phyloP scores from a whole-genome alignment of 2,797 vertebrate genomes.

The Crax fasciolata region DNA sequence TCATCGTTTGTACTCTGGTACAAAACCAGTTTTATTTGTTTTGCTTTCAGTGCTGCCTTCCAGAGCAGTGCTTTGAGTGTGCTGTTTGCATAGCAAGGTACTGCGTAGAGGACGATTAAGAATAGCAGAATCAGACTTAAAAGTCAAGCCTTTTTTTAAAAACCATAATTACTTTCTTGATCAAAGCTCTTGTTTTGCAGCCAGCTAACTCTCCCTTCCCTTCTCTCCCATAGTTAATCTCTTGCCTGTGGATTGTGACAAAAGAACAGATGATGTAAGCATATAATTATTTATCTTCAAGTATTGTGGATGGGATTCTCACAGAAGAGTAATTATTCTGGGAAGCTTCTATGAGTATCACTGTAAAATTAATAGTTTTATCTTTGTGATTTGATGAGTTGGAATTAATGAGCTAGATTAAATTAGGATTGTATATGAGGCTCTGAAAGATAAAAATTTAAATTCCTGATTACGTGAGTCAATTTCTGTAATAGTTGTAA shows the following conservation, averaged over 20 bases:
- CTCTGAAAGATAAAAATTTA: slow-evolving; percentile 44
- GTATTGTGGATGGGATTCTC: slow-evolving; percentile 10
- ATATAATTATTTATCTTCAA: slow-evolving; percentile 37
- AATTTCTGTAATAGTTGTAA: slow-evolving; percentile 5
- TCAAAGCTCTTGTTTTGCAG: slow-evolving; percentile 51
- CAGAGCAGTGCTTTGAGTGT: not conserved
- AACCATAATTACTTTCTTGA: slow-evolving; percentile 22
- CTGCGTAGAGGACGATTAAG: not conserved
- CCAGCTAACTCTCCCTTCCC: slow-evolving; percentile 46
- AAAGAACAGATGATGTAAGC: slow-evolving; percentile 83
- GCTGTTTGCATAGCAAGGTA: not conserved
- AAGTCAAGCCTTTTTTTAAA: not conserved
- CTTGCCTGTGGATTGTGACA: slow-evolving; percentile 84
- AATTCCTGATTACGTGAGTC: slow-evolving; percentile 41
- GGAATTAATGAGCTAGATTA: slow-evolving; percentile 53
- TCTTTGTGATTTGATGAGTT: not conserved
- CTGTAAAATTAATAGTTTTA: not conserved
- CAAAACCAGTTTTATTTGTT: not conserved
- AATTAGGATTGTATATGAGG: not conserved
- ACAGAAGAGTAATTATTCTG: slow-evolving; percentile 18
- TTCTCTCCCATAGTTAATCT: slow-evolving; percentile 82
- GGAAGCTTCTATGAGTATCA: not conserved
- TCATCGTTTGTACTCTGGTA: not conserved
- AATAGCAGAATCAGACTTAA: not conserved
- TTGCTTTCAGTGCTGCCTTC: not conserved